phyloP scores from a whole-genome alignment of 2,888 invertebrate genomes.

The Dryococelus australis region DNA sequence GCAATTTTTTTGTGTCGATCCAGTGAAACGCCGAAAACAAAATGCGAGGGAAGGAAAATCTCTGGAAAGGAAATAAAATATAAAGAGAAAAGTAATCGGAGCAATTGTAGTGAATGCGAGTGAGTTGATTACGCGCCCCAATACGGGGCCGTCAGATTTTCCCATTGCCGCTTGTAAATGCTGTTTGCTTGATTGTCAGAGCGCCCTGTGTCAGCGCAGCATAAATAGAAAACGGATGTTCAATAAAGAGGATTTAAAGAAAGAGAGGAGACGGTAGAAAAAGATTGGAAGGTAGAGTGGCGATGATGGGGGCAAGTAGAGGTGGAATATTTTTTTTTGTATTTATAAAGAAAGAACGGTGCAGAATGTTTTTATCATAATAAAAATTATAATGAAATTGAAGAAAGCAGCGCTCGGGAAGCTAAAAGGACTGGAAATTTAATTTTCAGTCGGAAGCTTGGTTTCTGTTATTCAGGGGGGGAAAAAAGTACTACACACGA shows the following conservation, averaged over 20 bases:
- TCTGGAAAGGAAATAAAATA: slow-evolving; percentile 17
- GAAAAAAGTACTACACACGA: not conserved
- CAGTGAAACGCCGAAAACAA: slow-evolving; percentile 4
- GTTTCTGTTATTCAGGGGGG: slow-evolving; percentile 13
- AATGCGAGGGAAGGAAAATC: slow-evolving; percentile 11
- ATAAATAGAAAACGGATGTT: slow-evolving; percentile 37
- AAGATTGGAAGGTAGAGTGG: slow-evolving; percentile 26
- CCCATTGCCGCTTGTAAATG: slow-evolving; percentile 21
- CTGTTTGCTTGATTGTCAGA: slow-evolving; percentile 32
- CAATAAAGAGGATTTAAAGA: slow-evolving; percentile 37
- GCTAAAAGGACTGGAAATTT: slow-evolving; percentile 23
- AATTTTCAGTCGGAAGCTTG: slow-evolving; percentile 18
- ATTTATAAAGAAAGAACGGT: slow-evolving; percentile 3
- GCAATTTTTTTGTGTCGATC: not conserved
- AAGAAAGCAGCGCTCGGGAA: slow-evolving; percentile 12
- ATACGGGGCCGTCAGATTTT: not conserved
- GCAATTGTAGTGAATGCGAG: slow-evolving; percentile 26
- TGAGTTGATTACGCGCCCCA: slow-evolving; percentile 23
- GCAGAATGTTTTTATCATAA: slow-evolving; percentile 16
- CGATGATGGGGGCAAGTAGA: not conserved
- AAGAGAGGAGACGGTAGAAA: slow-evolving; percentile 24
- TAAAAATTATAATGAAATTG: slow-evolving; percentile 27
- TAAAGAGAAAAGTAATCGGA: slow-evolving; percentile 19
- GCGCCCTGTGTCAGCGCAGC: slow-evolving; percentile 27
- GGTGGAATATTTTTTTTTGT: not conserved